Percentiles rank a stretch among this genome's conserved stretches.
Conservation (phyloP, 1,140 invertebrate genomes). For the Tetramorium parvispinum region DNA sequence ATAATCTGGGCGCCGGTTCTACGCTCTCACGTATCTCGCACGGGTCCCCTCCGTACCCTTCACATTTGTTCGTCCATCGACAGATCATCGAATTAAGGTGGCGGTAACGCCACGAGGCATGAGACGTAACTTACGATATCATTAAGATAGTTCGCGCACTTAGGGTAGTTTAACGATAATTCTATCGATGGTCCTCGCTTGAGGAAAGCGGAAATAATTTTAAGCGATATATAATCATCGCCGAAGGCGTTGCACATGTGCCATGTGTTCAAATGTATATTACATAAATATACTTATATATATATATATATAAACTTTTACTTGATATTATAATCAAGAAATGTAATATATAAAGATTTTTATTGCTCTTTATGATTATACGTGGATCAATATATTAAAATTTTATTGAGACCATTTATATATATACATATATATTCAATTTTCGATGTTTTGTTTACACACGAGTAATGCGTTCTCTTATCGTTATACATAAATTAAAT, state of each 20-base stretch:
- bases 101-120: conserved; percentile 33
- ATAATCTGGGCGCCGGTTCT: conserved; percentile 35
- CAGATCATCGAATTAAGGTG: conserved; percentile 60
- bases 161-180: conserved; percentile 67
- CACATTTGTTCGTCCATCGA: conserved; percentile 6
- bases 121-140: conserved; percentile 64
- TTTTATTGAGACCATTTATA: background rate
- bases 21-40: background rate
- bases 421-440: conserved; percentile 8
- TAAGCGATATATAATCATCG: conserved; percentile 1
- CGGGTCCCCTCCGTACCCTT: background rate
- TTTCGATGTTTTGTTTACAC: conserved; percentile 37
- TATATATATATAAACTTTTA: background rate
- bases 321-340: conserved; percentile 25
- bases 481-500: conserved; percentile 44
- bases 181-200: conserved; percentile 56
- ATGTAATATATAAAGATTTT: conserved; percentile 7
- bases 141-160: conserved; percentile 37
- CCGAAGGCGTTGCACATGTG: background rate
- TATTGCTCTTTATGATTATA: conserved; percentile 7
- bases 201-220: conserved; percentile 9
- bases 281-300: background rate
- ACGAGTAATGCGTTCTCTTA: conserved; percentile 35
- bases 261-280: background rate
- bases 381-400: conserved; percentile 14